Conservation (phyloP, 2,888 invertebrate genomes). For the Nemoura dubitans region DNA sequence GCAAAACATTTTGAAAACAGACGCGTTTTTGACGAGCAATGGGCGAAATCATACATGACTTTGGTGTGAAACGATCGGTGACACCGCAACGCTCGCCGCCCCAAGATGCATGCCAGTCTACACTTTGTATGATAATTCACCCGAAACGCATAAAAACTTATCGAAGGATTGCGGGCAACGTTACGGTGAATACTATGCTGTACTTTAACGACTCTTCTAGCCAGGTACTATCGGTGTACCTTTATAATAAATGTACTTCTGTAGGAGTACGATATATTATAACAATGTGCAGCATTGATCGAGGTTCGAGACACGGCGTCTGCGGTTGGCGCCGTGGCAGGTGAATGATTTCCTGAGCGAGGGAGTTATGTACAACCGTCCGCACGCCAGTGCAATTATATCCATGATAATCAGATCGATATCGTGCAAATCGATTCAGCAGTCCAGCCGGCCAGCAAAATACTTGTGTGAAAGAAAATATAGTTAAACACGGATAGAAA, state of each 20-base stretch:
- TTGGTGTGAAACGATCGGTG: too few relatives aligned
- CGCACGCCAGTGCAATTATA: slow-evolving; percentile 7
- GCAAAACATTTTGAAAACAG: too few relatives aligned
- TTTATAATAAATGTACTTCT: too few relatives aligned
- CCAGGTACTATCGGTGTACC: neutral
- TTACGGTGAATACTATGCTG: neutral
- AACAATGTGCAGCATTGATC: neutral
- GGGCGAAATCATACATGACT: too few relatives aligned
- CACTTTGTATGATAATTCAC: neutral
- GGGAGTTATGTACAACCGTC: neutral
- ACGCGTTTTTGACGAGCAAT: too few relatives aligned
- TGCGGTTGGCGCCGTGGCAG: neutral
- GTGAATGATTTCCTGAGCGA: neutral
- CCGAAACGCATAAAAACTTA: neutral
- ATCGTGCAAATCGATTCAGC: neutral
- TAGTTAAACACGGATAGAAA: too few relatives aligned
- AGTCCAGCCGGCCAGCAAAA: neutral
- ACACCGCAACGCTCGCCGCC: neutral
- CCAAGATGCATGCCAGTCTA: neutral
- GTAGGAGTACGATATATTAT: neutral
- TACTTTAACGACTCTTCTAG: neutral
- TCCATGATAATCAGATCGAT: neutral
- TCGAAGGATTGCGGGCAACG: neutral
- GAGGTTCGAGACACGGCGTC: neutral
- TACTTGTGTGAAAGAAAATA: neutral